Conservation (phyloP, 2,888 invertebrate species). For the Podotricha telesiphe region DNA sequence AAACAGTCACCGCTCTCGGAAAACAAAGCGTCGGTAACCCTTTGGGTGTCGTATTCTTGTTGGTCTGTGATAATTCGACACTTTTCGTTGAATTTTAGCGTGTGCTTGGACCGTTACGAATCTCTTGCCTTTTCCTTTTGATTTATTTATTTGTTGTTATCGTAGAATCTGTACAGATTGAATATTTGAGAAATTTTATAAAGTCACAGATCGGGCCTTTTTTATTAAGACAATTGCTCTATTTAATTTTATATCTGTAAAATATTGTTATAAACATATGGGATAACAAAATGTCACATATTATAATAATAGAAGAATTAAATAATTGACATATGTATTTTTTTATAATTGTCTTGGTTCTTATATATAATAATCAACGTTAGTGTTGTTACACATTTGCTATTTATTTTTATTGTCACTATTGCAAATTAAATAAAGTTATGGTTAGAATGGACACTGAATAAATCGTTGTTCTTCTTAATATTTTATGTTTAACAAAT, state of each 20-base stretch:
- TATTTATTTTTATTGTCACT: neutral
- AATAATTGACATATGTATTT: too few species aligned
- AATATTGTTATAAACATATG: too few species aligned
- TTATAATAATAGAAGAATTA: too few species aligned
- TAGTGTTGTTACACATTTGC: neutral
- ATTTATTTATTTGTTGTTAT: constrained; percentile 2
- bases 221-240: too few species aligned
- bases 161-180: neutral
- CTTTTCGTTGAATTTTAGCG: constrained; percentile 49
- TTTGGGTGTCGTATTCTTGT: constrained; percentile 60
- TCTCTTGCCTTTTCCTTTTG: constrained; percentile 21
- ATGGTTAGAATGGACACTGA: neutral
- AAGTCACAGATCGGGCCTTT: too few species aligned
- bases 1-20: constrained; percentile 63
- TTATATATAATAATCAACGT: neutral
- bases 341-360: neutral
- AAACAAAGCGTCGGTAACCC: constrained; percentile 63
- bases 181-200: neutral
- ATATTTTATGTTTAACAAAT: neutral
- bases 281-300: too few species aligned
- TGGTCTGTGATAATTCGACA: constrained; percentile 66
- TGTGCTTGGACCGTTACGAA: constrained; percentile 37
- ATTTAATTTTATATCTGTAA: too few species aligned
- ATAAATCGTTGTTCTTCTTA: neutral
- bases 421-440: neutral